Evolutionary conservation across 1,140 invertebrate genomes (phyloP).

Genomic region (Cecropterus lyciades): DNA sequence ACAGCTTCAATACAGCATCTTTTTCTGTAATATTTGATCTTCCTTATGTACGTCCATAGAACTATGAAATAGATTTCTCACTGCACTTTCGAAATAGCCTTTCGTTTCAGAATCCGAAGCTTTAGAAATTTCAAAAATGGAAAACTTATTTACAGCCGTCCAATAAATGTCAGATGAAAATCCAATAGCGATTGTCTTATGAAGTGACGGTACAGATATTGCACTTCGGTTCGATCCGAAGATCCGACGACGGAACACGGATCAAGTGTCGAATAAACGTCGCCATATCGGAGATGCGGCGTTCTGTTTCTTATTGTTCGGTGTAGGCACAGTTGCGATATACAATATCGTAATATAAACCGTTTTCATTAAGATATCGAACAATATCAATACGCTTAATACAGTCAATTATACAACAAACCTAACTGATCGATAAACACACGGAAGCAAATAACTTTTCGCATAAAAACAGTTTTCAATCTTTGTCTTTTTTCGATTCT

Average conservation of each 20-base stretch:
- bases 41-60: too few species aligned
- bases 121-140: slow-evolving; percentile 31
- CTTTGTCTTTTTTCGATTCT: too few species aligned
- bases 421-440: too few species aligned
- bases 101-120: slow-evolving; percentile 5
- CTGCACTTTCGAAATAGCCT: not conserved
- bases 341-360: too few species aligned
- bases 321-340: not conserved
- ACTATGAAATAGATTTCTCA: not conserved
- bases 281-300: slow-evolving; percentile 36
- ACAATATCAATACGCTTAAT: not conserved
- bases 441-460: too few species aligned
- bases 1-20: too few species aligned
- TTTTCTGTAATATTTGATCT: too few species aligned
- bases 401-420: too few species aligned
- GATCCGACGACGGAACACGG: slow-evolving; percentile 33
- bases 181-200: slow-evolving; percentile 41
- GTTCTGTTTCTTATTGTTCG: slow-evolving; percentile 31
- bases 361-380: not conserved
- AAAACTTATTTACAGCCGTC: slow-evolving; percentile 35
- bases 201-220: slow-evolving; percentile 37
- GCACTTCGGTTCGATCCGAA: slow-evolving; percentile 12
- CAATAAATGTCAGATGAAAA: slow-evolving; percentile 32
- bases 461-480: too few species aligned
- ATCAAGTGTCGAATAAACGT: slow-evolving; percentile 51